Base-by-base conservation (phyloP, 1,140 invertebrate genomes). In the Trichomalopsis sarcophagae region DNA sequence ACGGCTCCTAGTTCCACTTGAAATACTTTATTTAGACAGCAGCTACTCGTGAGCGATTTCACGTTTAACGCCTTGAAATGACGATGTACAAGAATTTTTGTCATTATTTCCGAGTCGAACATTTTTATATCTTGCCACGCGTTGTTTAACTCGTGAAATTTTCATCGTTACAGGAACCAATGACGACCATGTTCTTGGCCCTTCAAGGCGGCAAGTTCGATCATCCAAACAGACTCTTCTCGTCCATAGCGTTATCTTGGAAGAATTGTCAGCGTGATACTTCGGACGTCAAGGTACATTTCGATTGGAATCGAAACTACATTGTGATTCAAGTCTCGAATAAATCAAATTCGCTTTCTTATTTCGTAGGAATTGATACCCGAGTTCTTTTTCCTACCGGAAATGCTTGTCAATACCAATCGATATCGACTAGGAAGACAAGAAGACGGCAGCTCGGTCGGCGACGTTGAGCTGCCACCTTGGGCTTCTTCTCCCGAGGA, bases 171-270 rank as follows among this genome's bases (percentile, higher is more conserved):
- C 91, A 98, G 97, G 99, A 99, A 94, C 99, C 99, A 1, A 99
- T 99, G 94, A 99, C 99, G 1, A 98, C 98, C 6, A 98, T 99
- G 97, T 99, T 99, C 93, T 93, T 99, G 86, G 97, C 98, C 21
- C 94, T 99, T n/a, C 99, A 99, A 95, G 98, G 98, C 78, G 99
- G 98, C 33, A 99, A 99, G 91, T 99, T 99, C 93, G 99, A 99
- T 91, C 98, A 99, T 93, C 98, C 99, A 0, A 98, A 99, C 92
- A 93, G 99, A 84, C 94, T 99, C 13, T 99, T 99, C 93, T 97
- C 97, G 10, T 99, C 98, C 1, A 95, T 99, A 3, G 96, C 96
- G 0, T 94, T 99, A 30, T 97, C 98, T 5, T 99, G 99, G 99
- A 99, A 99, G 93, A 99, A 99, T 91, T 99, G 98, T 90, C 99